These are phyloP conservation scores for Agonum fuliginosum DNA, from an alignment of 2,888 invertebrate genomes.

Conservation along the genomic window DNA sequence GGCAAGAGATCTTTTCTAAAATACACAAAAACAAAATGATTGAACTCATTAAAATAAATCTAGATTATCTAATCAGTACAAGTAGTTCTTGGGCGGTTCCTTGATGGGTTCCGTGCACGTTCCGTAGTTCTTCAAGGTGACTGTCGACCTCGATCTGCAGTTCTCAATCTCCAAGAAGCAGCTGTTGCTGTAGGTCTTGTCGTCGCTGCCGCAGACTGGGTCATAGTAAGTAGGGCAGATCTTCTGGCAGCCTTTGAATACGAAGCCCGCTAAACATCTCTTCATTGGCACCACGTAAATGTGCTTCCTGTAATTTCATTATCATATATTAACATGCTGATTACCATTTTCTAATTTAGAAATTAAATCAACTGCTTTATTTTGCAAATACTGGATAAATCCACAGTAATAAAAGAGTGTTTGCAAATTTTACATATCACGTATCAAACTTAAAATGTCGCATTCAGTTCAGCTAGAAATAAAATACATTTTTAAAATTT, in stretches of 20 bases:
- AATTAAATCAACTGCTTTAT: no score
- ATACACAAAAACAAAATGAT: constrained; percentile 28
- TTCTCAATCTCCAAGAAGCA: constrained; percentile 95
- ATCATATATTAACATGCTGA: no score
- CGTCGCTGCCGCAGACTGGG: constrained; percentile 94
- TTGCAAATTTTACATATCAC: no score
- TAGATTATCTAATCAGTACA: constrained; percentile 76
- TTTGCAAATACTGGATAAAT: no score
- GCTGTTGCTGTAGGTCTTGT: constrained; percentile 93
- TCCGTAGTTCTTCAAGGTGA: constrained; percentile 86
- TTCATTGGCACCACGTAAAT: constrained; percentile 93
- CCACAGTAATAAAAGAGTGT: no score
- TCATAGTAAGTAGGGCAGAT: constrained; percentile 92
- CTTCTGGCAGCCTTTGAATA: constrained; percentile 89
- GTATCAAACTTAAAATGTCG: no score
- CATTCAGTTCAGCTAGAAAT: no score
- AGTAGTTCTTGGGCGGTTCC: constrained; percentile 90
- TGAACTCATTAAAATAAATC: neutral
- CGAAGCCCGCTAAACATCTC: constrained; percentile 88
- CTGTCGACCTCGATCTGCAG: constrained; percentile 87
- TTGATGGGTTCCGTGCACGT: constrained; percentile 90
- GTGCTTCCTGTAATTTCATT: constrained; percentile 87
- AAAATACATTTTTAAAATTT: no score
- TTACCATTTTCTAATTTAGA: no score
- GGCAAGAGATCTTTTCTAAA: constrained; percentile 57